These are phyloP conservation scores for Lagorchestes hirsutus DNA, from an alignment of 2,797 vertebrate species.

Conservation along the genomic window DNA sequence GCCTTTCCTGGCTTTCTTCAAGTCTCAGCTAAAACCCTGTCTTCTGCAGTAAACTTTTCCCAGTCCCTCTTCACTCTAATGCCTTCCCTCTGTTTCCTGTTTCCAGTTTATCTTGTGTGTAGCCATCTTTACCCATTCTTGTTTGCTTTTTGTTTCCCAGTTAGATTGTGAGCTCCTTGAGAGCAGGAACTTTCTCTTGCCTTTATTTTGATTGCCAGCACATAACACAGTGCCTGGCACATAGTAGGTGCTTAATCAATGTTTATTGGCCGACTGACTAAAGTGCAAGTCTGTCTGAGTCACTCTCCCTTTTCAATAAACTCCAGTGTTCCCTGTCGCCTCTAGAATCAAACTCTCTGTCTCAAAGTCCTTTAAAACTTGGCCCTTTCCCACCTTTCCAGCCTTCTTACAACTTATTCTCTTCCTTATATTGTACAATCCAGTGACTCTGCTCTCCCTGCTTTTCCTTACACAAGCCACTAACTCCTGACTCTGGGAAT, in stretches of 20 bases:
- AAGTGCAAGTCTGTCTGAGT: background rate
- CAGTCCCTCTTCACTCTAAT: background rate
- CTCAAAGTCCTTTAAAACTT: background rate
- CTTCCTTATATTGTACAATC: background rate
- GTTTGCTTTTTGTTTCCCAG: background rate
- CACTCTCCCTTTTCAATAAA: background rate
- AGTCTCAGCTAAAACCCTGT: background rate
- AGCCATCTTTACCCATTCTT: background rate
- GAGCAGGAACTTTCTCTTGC: background rate
- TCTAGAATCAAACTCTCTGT: background rate
- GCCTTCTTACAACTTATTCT: background rate
- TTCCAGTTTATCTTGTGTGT: background rate
- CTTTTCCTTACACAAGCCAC: background rate
- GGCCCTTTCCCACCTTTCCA: background rate
- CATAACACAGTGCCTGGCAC: background rate
- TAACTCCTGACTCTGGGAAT: background rate
- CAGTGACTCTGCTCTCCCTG: background rate
- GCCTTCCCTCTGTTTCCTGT: background rate
- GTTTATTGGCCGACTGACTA: background rate
- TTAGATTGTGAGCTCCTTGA: background rate
- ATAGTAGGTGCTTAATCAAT: background rate
- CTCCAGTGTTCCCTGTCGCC: background rate
- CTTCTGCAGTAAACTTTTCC: background rate
- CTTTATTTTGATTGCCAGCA: background rate
- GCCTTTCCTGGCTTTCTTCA: background rate